phyloP scores from a whole-genome alignment of 2,888 invertebrate species.

The Melieria omissa region DNA sequence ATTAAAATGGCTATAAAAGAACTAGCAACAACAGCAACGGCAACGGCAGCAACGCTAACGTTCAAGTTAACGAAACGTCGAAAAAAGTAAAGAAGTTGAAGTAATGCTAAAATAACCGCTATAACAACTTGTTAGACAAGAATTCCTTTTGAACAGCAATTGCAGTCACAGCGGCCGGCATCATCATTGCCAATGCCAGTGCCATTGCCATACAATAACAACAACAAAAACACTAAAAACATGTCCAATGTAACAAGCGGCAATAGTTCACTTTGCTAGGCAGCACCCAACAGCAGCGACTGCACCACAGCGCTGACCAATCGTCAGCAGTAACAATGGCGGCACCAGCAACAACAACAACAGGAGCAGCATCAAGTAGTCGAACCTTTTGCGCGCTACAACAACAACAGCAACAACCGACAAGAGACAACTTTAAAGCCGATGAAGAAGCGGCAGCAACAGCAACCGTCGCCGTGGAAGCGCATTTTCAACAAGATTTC shows the following conservation, averaged over 20 bases:
- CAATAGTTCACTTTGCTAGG: too few relatives aligned
- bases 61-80: background rate
- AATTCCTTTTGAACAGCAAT: conserved; percentile 20
- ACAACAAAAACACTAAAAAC: background rate
- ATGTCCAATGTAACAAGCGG: too few relatives aligned
- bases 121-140: conserved; percentile 51
- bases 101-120: conserved; percentile 43
- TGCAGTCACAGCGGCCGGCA: background rate
- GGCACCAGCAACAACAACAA: conserved; percentile 17
- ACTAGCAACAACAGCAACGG: conserved; percentile 24
- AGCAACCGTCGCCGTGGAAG: background rate
- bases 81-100: background rate
- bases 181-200: too few relatives aligned
- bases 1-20: conserved; percentile 41
- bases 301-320: too few relatives aligned
- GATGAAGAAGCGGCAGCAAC: background rate
- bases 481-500: conserved; percentile 30
- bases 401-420: conserved; percentile 21
- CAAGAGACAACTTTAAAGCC: background rate
- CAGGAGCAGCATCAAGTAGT: conserved; percentile 1
- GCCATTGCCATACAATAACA: background rate
- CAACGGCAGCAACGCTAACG: conserved; percentile 11
- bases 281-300: background rate
- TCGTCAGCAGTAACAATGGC: too few relatives aligned
- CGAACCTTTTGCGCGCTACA: too few relatives aligned